Evolutionary conservation across 2,113 vertebrate species (phyloP).

Genomic region (Alces alces): DNA sequence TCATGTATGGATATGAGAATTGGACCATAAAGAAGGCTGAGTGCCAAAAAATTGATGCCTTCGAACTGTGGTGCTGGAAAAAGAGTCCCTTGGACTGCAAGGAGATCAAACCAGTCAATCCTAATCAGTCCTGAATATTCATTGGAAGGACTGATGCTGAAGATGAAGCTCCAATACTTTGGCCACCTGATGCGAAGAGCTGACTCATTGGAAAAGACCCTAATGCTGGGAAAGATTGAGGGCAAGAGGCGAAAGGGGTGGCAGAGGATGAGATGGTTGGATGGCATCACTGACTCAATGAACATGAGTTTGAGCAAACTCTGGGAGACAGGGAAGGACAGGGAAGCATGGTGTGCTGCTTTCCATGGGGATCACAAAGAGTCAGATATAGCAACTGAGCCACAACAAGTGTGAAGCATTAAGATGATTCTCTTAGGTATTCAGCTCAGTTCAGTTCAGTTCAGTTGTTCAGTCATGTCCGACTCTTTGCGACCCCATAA

Average conservation of each 20-base stretch:
- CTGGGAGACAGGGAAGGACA: not conserved
- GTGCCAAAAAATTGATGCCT: not conserved
- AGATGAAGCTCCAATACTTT: not conserved
- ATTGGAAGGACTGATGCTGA: not conserved
- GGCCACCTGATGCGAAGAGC: not conserved
- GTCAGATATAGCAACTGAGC: not conserved
- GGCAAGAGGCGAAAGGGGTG: not conserved
- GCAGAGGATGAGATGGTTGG: not conserved
- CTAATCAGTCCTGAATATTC: not conserved
- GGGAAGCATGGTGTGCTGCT: not conserved
- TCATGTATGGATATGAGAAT: not conserved
- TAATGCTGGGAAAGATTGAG: not conserved
- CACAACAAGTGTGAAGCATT: not conserved
- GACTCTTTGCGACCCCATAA: too few relatives aligned
- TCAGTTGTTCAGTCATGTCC: too few relatives aligned
- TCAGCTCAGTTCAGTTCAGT: too few relatives aligned
- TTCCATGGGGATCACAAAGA: not conserved
- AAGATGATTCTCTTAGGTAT: not conserved
- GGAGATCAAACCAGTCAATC: not conserved
- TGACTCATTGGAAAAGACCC: not conserved
- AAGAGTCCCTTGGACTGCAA: not conserved
- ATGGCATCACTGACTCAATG: not conserved
- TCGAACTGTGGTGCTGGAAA: not conserved
- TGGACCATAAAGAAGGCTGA: not conserved
- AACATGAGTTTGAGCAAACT: not conserved